Evolutionary conservation across 2,888 invertebrate species (phyloP).

Genomic region (Stictocephala bisonia): DNA sequence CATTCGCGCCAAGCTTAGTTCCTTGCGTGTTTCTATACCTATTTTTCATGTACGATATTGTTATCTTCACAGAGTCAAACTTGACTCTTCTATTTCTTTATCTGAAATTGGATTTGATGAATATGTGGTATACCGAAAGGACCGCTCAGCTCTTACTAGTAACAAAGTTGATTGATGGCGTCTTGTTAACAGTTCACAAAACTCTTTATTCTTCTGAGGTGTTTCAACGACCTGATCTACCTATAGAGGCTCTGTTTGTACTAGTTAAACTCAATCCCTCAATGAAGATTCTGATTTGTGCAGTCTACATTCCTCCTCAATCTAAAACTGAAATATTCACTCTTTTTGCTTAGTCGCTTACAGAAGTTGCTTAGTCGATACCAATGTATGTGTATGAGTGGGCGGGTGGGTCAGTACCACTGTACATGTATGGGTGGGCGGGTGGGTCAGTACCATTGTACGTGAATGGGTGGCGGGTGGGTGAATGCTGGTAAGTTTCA

Average conservation of each 20-base stretch:
- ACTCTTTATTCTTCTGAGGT: not conserved
- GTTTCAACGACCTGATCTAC: too few species aligned
- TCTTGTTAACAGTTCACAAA: not conserved
- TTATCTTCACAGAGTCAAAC: not conserved
- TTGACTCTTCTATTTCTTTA: not conserved
- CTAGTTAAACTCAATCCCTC: not conserved
- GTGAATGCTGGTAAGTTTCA: too few species aligned
- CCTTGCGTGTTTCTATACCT: not conserved
- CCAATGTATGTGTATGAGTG: too few species aligned
- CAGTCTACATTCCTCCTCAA: not conserved
- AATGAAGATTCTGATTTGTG: not conserved
- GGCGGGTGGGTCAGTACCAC: too few species aligned
- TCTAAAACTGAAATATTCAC: not conserved
- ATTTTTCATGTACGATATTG: not conserved
- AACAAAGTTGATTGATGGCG: not conserved
- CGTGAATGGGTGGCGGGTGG: too few species aligned
- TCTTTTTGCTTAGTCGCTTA: not conserved
- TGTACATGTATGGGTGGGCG: too few species aligned
- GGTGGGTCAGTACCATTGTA: too few species aligned
- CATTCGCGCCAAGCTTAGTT: slow-evolving; percentile 1
- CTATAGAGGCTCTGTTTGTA: not conserved
- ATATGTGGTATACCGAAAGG: not conserved
- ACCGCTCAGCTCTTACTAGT: not conserved
- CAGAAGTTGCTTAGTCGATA: not conserved
- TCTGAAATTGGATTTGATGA: slow-evolving; percentile 7